Evolutionary conservation across 2,888 invertebrate species (phyloP), one percentile per base, ranked within the genome.

Genomic region (Sussaba pulchella): DNA sequence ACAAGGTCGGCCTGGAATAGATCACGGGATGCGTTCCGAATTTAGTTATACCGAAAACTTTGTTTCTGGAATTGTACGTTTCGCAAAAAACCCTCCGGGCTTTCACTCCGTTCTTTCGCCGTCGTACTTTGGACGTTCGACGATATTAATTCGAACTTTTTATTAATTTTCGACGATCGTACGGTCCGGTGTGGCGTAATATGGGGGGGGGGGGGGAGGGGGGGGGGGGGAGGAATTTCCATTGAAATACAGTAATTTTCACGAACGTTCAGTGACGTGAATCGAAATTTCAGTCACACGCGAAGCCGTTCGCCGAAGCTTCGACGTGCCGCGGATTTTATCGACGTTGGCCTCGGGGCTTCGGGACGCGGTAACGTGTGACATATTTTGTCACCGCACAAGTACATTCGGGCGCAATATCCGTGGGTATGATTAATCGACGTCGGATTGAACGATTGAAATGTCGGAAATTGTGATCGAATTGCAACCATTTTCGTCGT

Each of bases 1-100:
- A 72, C 72, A 78, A 78, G 78, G 72, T 78, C 78, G 78, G 17
- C 67, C 61, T 61, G 59, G 61, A 72, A 78, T 78, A 78, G 67
- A 78, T 31, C 39, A 12, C 52, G 67, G 50, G 50, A 19, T 72
- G 14, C 61, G 41, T 67, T 72, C 41, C 50, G 52, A 78, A 67
- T 61, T 66, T 43, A 67, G 52, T 63, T 14, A 45, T 45, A 36
- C 41, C 57, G 21, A 8, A 50, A 64, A 52, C 52, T 61, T 70
- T 70, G 19, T 52, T 64, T 45, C 63, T 43, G 50, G 61, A 61
- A 63, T 52, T 64, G 63, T 43, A 52, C 26, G 36, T 31, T 6
- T 39, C 63, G 26, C 41, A 10, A n/a, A 47, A 61, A 21, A 2
- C 31, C 14, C 57, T 17, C 8, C 31, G 54, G 31, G 14, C 50